Evolutionary conservation across 2,113 vertebrate genomes (phyloP).

Genomic region (Pseudopodoces humilis): DNA sequence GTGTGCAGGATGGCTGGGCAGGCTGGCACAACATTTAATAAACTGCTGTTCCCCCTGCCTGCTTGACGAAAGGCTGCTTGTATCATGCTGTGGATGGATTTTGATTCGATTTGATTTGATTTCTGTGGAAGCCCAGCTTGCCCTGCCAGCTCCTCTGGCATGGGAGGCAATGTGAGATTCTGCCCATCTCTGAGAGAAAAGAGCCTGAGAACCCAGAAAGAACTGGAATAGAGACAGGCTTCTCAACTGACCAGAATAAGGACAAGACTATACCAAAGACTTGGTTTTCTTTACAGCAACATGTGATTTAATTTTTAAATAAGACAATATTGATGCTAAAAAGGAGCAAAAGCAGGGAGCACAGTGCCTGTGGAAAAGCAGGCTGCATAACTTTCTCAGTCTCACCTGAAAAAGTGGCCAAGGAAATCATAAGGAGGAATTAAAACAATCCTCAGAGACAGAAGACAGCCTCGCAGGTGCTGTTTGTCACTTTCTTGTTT

Average conservation of each 20-base stretch:
- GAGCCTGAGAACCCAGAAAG: not conserved
- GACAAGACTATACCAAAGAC: not conserved
- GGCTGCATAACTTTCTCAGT: no score
- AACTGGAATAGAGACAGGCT: not conserved
- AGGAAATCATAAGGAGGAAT: no score
- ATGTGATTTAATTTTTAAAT: not conserved
- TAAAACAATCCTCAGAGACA: no score
- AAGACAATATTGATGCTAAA: no score
- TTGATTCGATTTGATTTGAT: not conserved
- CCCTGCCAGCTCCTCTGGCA: rapidly evolving
- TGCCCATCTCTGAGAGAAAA: rapidly evolving
- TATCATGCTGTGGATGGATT: not conserved
- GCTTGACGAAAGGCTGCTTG: not conserved
- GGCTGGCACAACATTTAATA: not conserved
- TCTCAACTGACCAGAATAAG: not conserved
- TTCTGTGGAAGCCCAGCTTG: not conserved
- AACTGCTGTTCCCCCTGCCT: not conserved
- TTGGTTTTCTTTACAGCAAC: not conserved
- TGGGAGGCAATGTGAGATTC: not conserved
- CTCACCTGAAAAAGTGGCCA: no score
- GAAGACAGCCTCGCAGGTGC: no score
- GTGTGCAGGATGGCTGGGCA: not conserved
- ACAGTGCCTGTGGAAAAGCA: no score
- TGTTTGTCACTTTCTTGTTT: no score
- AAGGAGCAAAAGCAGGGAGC: no score